Conservation (phyloP, 2,797 vertebrate species). For the Tiaroga cobitis region DNA sequence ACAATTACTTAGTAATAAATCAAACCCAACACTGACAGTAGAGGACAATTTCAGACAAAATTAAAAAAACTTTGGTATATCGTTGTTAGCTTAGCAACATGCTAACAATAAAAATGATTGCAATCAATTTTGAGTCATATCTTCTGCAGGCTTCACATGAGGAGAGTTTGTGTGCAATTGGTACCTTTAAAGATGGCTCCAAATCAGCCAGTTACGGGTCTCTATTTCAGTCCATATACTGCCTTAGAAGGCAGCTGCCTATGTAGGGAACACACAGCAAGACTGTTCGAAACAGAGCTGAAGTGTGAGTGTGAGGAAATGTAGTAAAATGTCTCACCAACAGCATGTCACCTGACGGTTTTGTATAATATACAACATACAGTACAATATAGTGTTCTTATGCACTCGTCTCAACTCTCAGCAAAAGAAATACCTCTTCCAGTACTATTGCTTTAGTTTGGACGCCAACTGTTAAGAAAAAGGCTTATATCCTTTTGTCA, state of each 20-base stretch:
- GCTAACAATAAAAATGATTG: not conserved
- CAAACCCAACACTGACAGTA: not conserved
- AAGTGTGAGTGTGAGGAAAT: not conserved
- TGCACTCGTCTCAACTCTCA: not conserved
- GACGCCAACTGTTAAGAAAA: not conserved
- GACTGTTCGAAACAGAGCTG: not conserved
- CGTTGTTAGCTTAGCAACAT: not conserved
- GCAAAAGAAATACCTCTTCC: not conserved
- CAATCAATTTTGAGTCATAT: not conserved
- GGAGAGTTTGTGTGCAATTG: not conserved
- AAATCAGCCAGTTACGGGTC: not conserved
- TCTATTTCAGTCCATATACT: not conserved
- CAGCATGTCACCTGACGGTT: not conserved
- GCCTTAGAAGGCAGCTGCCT: not conserved
- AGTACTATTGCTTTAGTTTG: conserved; percentile 2
- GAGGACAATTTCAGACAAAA: not conserved
- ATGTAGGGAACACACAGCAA: not conserved
- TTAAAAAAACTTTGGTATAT: no score
- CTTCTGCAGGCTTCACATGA: not conserved
- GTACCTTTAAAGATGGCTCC: not conserved
- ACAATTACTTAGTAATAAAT: not conserved
- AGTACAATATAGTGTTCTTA: not conserved
- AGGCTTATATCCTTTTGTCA: not conserved
- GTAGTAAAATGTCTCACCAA: not conserved
- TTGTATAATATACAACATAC: not conserved